Base-by-base conservation (phyloP, 2,113 vertebrate genomes). In the Phaethornis superciliosus region DNA sequence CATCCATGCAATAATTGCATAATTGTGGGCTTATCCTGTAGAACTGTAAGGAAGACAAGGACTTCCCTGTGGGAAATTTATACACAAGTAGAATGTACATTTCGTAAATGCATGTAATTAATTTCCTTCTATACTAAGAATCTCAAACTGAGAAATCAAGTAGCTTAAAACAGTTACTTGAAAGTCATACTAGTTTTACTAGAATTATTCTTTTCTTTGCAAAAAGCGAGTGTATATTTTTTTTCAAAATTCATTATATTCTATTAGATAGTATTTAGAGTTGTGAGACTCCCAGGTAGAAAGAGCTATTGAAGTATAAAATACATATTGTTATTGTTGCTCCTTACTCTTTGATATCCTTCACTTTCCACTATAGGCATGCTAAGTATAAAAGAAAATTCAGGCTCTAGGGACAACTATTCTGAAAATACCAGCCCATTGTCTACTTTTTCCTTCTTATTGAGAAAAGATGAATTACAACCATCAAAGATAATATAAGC, bases 181-280 rank as follows among this genome's bases (percentile, higher is more conserved):
- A 72, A 90, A 91, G 85, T 72, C 78, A 64, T 44, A 74, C 8
- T 96, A 84, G 91, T 97, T 95, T n/a, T n/a, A n/a, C n/a, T n/a
- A 93, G 81, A 95, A 95, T 85, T 65, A 67, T 40, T 88, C 42
- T 15, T 16, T 10, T 86, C 40, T 69, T 59, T 82, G 33, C 52
- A 90, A 47, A 82, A 81, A 55, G 15, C 20, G 56, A 13, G 8
- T 15, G 20, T 68, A 32, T 80, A 24, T 40, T 92, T 94, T 96
- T 96, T 93, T 96, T 81, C 13, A 89, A 51, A 83, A 85, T 37
- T 88, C 76, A 49, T 95, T 90, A 82, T 52, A 78, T 54, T 96
- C 32, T 65, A 52, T 92, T 88, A 90, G 35, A 63, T 54, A 19
- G 37, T 64, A 35, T 77, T 86, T 60, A 56, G 37, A 83, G 27